Conservation (phyloP, 2,888 invertebrate genomes). For the Gymnocheta viridis region DNA sequence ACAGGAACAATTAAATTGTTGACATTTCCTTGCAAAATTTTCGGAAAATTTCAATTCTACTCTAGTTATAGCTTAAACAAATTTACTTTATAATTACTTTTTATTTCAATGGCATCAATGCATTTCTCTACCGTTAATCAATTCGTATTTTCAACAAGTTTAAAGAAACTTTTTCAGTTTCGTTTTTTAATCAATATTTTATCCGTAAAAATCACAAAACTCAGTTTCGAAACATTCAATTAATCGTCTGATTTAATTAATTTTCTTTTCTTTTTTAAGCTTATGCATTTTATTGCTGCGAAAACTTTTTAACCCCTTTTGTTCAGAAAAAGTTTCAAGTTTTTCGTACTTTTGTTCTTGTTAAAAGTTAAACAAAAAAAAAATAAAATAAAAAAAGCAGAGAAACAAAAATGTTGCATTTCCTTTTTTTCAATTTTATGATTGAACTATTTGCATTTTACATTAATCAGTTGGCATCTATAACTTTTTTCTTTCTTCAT, state of each 20-base stretch:
- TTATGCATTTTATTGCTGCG: not conserved
- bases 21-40: not conserved
- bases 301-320: not conserved
- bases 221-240: slow-evolving; percentile 40
- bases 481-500: not conserved
- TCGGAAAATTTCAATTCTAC: not conserved
- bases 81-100: not conserved
- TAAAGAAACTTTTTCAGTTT: not conserved
- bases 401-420: slow-evolving; percentile 26
- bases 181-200: slow-evolving; percentile 9
- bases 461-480: slow-evolving; percentile 60
- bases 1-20: not conserved
- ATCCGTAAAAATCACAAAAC: slow-evolving; percentile 9
- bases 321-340: not conserved
- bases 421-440: slow-evolving; percentile 49
- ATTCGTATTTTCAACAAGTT: not conserved
- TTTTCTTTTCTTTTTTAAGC: slow-evolving; percentile 15
- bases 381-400: not conserved
- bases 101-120: not conserved
- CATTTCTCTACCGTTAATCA: not conserved
- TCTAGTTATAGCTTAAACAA: not conserved
- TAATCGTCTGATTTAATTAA: slow-evolving; percentile 59
- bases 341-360: not conserved
- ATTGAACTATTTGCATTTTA: slow-evolving; percentile 63
- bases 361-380: not conserved